Base-by-base conservation (phyloP, 64 coral and sea anemone species). In the Trachythela sp. region DNA sequence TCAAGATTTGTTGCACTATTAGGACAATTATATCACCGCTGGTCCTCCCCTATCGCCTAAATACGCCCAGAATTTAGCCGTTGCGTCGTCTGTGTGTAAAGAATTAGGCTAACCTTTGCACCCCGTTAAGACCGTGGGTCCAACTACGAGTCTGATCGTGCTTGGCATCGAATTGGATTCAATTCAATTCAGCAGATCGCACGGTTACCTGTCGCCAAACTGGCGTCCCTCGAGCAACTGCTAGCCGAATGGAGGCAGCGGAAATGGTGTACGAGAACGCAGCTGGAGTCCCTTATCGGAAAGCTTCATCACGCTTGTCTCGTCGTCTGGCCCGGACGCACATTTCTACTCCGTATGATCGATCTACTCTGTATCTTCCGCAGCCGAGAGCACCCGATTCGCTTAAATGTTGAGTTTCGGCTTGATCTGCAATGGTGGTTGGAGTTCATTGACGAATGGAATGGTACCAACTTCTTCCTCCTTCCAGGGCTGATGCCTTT, bases 301-400 rank as follows among this genome's bases (percentile, higher is more conserved):
- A 17, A 10, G 2, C 36, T 88, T 2, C 88, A 89, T 49, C 88
- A 89, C 39, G 88, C 48, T 0, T 40, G 38, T 35, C 42, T 48
- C 5, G 68, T 89, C 2, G 88, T 80, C 35, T 77, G 86, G 88
- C 88, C 88, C 0, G 88, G 88, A 0, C 39, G 70, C 27, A 31
- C 88, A 0, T 89, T 89, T 39, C 24, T 89, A 9, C n/a, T 39
- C 41, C 70, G 67, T 38, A 80, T 89, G 88, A 76, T 77, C n/a
- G n/a, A n/a, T n/a, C n/a, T n/a, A n/a, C n/a, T n/a, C n/a, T n/a
- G n/a, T n/a, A n/a, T n/a, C n/a, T 89, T 83, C 45, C 70, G 40
- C 9, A 50, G 39, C 15, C 17, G 17, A 1, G 30, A 51, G 27
- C 88, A 89, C 45, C 88, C 88, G 0, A 89, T 89, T 9, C 71